Evolutionary conservation across 2,888 invertebrate species (phyloP), one percentile per base, ranked within the genome.

Genomic region (Protonemura montana): DNA sequence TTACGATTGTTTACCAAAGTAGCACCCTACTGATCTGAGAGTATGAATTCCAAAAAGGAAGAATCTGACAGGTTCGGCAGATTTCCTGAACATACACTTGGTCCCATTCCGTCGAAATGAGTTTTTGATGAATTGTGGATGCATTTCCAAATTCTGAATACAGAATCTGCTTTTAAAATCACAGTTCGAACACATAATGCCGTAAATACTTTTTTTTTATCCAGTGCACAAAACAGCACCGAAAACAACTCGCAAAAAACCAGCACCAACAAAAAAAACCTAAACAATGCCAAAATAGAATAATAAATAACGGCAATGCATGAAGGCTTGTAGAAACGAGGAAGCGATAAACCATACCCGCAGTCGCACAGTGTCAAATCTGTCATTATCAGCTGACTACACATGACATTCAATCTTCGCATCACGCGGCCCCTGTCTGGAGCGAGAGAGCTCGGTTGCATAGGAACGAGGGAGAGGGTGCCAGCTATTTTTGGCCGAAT

Each of bases 341-440:
- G 59, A 59, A 59, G 59, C 59, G 21, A 59, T 59, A 59, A 59
- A 59, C 16, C 13, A 59, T 59, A 10, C 35, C 59, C 35, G 35
- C 35, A 10, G 3, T 59, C 59, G 59, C 59, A 21, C 59, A 21
- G 59, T 59, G 59, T 59, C 59, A 59, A 59, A 59, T 59, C 16
- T 59, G 59, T 59, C 59, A 59, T 59, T 59, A 59, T 59, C 59
- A 59, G 59, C 59, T 59, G 59, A 59, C 59, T 59, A 59, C 59
- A 59, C 59, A 59, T 59, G 59, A 21, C 59, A 59, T 59, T 59
- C 59, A 59, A 59, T 59, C 59, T 59, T 59, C 59, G 35, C 59
- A 13, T 59, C 3, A 21, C 59, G 59, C 59, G 59, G 59, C 16
- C 6, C 59, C 13, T 3, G 59, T 21, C 59, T 21, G 59, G 59